These are phyloP conservation scores for Porites cylindrica DNA, from an alignment of 92 coral and sea anemone genomes.

Conservation along the genomic window DNA sequence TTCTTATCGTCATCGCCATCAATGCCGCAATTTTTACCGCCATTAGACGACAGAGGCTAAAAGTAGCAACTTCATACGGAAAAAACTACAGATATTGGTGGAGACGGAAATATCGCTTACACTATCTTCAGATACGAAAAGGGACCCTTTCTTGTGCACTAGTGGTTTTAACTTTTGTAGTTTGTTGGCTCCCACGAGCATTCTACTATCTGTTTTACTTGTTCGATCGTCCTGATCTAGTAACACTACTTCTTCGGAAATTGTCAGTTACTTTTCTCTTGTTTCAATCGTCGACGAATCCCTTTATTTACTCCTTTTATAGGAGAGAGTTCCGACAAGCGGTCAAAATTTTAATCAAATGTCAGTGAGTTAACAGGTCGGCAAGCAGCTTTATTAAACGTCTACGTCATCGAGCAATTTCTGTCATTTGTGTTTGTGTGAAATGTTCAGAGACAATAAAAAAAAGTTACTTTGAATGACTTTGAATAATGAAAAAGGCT, in stretches of 20 bases:
- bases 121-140: constrained; percentile 26
- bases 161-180: constrained; percentile 53
- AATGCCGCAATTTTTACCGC: constrained; percentile 56
- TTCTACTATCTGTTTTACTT: constrained; percentile 48
- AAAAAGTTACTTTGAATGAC: neutral
- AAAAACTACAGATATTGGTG: neutral
- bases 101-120: neutral
- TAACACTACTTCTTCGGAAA: constrained; percentile 53
- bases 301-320: constrained; percentile 79
- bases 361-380: constrained; percentile 2
- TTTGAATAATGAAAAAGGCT: neutral
- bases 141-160: constrained; percentile 72
- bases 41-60: constrained; percentile 55
- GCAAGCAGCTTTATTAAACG: neutral
- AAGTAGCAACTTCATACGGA: neutral
- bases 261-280: constrained; percentile 69
- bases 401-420: neutral
- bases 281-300: constrained; percentile 74
- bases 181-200: constrained; percentile 77
- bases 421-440: neutral
- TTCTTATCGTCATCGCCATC: constrained; percentile 41
- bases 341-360: constrained; percentile 45
- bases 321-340: constrained; percentile 77
- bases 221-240: constrained; percentile 50
- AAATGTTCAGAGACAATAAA: neutral